Percentiles rank a stretch among this genome's conserved stretches.
Conservation (phyloP, 2,888 invertebrate species). For the Phytoseiulus persimilis region DNA sequence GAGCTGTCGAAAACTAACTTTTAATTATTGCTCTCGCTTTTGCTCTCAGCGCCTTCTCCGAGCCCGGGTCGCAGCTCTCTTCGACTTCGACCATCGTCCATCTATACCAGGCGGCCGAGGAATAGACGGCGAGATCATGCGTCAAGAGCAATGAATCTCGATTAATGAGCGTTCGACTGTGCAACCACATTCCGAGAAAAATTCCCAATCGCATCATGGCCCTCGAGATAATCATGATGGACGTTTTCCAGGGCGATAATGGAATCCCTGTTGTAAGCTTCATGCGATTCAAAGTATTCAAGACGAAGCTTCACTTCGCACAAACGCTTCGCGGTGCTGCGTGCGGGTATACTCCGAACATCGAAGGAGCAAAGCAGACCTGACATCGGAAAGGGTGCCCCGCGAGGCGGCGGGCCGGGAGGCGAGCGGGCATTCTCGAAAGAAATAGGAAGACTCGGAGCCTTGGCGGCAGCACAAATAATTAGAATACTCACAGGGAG, state of each 20-base stretch:
- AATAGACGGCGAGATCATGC: neutral
- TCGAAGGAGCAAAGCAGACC: too few species aligned
- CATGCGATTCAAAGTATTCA: too few species aligned
- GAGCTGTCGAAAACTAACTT: neutral
- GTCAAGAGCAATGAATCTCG: neutral
- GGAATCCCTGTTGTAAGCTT: too few species aligned
- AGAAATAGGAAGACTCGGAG: neutral
- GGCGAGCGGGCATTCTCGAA: neutral
- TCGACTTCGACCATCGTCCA: neutral
- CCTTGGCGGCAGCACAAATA: neutral
- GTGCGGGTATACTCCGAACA: too few species aligned
- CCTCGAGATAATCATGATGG: neutral
- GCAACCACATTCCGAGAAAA: neutral
- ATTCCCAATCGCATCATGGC: neutral
- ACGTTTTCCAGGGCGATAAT: too few species aligned
- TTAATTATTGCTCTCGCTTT: neutral
- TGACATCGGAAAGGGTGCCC: too few species aligned
- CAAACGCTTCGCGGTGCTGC: too few species aligned
- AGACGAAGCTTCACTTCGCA: too few species aligned
- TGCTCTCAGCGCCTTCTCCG: neutral
- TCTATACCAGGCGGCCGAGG: neutral
- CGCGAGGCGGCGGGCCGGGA: too few species aligned
- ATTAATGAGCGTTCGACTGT: neutral
- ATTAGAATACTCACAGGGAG: neutral
- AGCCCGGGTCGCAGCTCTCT: neutral